Evolutionary conservation across 2,113 vertebrate species (phyloP), one percentile per base, ranked within the genome.

Genomic region (Campylomormyrus tamandua): DNA sequence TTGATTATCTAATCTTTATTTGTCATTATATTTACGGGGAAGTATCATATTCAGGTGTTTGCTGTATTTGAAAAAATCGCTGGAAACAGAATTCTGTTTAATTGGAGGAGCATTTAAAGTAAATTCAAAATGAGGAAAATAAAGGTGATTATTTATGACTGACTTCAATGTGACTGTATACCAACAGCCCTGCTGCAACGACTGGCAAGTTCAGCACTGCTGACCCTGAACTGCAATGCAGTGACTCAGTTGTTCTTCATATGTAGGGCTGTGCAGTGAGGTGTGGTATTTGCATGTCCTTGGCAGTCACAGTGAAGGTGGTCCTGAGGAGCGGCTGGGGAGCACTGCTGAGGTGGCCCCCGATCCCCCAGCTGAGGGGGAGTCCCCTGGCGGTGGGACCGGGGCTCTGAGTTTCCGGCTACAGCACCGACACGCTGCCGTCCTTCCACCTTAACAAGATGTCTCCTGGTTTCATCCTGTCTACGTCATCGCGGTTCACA

Each of bases 371-470:
- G 80, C 9, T 24, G 39, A 11, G 35, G 5, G 31, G 13, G 5
- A 9, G 80, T 48, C 46, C 3, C 0, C 21, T 9, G 45, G 17
- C 45, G 13, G 21, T 3, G 39, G 19, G 7, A 48, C 83, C 21
- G 19, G 39, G 45, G 19, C 42, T 45, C 77, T 19, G 77, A 2
- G 8, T 1, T 7, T 93, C 93, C 0, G 92, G 0, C 90, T 96
- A 97, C 27, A 97, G 91, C 3, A 92, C 91, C 0, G 96, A 96
- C 0, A 93, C 48, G 0, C 94, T 96, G 5, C 94, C 96, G 0
- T 97, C 96, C 90, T 95, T 97, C 96, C 96, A 96, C 1, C 96
- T 96, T 0, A 96, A 90, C 70, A 93, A 0, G 0, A 96, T 96
- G 0, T 94, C 91, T 58, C 96, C 96, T 0, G 91, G 7, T n/a